phyloP scores from a whole-genome alignment of 1,140 invertebrate genomes.

The Hydropsyche tenuis region DNA sequence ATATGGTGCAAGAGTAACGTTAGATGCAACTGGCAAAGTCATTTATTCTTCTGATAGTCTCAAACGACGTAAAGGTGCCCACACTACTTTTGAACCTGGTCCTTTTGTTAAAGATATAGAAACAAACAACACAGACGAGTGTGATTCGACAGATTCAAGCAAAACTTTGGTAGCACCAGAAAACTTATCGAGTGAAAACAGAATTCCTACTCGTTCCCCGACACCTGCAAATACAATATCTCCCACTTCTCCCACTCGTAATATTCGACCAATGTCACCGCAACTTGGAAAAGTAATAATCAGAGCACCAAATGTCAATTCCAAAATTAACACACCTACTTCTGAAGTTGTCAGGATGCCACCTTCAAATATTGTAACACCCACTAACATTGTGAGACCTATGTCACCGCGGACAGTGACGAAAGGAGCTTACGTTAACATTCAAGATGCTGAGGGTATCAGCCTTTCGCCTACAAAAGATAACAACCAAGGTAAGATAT shows the following conservation, averaged over 20 bases:
- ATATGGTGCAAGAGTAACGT: conserved; percentile 78
- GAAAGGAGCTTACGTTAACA: conserved; percentile 74
- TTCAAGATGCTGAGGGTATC: conserved; percentile 71
- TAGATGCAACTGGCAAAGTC: conserved; percentile 88
- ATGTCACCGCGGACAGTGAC: conserved; percentile 55
- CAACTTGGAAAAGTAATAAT: conserved; percentile 73
- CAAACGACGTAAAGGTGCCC: conserved; percentile 78
- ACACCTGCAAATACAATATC: background rate
- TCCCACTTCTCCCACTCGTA: background rate
- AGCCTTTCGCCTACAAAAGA: conserved; percentile 66
- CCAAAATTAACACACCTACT: conserved; percentile 52
- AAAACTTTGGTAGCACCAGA: conserved; percentile 35
- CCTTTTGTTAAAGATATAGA: conserved; percentile 73
- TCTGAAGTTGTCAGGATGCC: conserved; percentile 69
- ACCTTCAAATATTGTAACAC: conserved; percentile 63
- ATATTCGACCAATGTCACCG: conserved; percentile 53
- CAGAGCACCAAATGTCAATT: conserved; percentile 63
- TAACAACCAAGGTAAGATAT: conserved; percentile 66
- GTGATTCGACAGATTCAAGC: conserved; percentile 49
- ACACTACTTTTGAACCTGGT: conserved; percentile 85
- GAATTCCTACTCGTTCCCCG: background rate
- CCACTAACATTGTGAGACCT: conserved; percentile 64
- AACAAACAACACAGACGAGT: conserved; percentile 56
- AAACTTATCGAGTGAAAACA: conserved; percentile 11
- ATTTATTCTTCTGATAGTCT: conserved; percentile 89